A percentile compares a stretch with the other conserved stretches of the same genome.
Conservation (phyloP, 2,113 vertebrate genomes). For the Cepphus grylle region DNA sequence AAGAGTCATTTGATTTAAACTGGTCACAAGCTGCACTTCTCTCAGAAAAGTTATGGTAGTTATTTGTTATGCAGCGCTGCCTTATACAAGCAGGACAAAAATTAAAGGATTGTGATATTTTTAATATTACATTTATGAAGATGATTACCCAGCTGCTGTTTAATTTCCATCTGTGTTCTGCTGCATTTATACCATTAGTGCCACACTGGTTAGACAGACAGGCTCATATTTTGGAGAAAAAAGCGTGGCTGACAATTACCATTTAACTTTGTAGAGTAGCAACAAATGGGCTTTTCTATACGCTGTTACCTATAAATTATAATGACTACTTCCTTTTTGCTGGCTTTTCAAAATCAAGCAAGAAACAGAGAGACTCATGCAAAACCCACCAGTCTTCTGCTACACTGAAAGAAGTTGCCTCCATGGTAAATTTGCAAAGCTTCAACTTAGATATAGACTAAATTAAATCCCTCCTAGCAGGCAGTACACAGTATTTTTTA, state of each 20-base stretch:
- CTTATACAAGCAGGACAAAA: conserved; percentile 41
- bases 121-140: conserved; percentile 60
- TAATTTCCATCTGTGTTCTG: conserved; percentile 56
- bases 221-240: neutral
- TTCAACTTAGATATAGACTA: neutral
- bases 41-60: neutral
- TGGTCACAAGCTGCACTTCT: neutral
- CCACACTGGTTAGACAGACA: conserved; percentile 59
- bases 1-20: conserved; percentile 25
- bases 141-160: conserved; percentile 51
- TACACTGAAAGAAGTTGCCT: neutral
- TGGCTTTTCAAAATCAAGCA: neutral
- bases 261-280: neutral
- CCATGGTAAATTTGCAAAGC: neutral
- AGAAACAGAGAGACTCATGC: neutral
- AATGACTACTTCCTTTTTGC: neutral
- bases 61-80: conserved; percentile 34
- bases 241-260: neutral
- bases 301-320: neutral
- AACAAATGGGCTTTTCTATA: neutral
- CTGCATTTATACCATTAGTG: conserved; percentile 56
- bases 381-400: neutral
- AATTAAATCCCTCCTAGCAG: neutral
- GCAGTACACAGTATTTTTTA: neutral
- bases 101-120: conserved; percentile 37